Conservation (phyloP, 1,140 invertebrate species). For the Trypoxylus dichotomus region DNA sequence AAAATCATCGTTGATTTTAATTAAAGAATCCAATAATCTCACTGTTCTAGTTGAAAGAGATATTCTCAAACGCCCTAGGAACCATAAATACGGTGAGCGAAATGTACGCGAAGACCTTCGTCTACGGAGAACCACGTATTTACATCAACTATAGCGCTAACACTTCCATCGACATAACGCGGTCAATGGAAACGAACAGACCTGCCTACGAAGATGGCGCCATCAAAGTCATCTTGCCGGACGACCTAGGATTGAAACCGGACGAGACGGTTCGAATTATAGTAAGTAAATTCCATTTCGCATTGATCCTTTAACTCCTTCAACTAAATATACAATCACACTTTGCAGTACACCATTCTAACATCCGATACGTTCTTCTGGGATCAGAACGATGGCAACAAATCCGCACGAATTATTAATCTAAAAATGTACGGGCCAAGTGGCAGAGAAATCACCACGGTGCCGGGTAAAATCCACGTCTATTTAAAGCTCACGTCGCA, state of each 20-base stretch:
- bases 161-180: not conserved
- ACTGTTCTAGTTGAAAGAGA: not conserved
- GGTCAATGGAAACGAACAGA: not conserved
- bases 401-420: not conserved
- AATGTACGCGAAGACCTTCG: not conserved
- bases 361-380: not conserved
- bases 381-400: not conserved
- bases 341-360: not conserved
- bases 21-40: not conserved
- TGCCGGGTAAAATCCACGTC: not conserved
- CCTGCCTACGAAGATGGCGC: not conserved
- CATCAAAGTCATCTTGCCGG: not conserved
- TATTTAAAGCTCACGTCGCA: not conserved
- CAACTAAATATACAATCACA: not conserved
- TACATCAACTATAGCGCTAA: not conserved
- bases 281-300: not conserved
- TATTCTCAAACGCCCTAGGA: not conserved
- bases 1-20: too few relatives aligned
- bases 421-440: not conserved
- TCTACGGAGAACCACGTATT: not conserved
- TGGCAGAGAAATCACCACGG: not conserved
- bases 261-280: not conserved
- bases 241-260: not conserved
- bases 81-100: not conserved
- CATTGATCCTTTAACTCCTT: too few relatives aligned